Evolutionary conservation across 2,888 invertebrate genomes (phyloP).

Genomic region (Alloplasta piceator): DNA sequence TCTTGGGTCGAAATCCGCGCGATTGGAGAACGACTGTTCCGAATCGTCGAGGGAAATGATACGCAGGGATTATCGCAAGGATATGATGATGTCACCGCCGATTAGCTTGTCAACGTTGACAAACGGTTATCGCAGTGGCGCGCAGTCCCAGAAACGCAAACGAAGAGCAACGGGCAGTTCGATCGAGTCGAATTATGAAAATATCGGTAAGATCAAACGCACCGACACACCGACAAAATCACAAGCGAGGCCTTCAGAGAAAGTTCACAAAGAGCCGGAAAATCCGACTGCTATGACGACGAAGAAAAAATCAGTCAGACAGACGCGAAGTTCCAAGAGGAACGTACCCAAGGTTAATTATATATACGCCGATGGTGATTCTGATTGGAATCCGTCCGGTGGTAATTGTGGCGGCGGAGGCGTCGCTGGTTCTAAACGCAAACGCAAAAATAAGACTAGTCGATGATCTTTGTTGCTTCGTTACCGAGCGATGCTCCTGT

Average conservation of each 20-base stretch:
- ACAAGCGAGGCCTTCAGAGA: conserved; percentile 61
- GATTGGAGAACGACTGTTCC: neutral
- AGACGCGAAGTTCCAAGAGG: conserved; percentile 79
- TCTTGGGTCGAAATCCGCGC: neutral
- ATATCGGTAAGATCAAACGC: conserved; percentile 57
- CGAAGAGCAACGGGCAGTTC: conserved; percentile 49
- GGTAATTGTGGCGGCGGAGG: conserved; percentile 28
- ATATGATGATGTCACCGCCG: conserved; percentile 54
- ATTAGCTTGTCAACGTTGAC: neutral
- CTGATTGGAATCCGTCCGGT: conserved; percentile 79
- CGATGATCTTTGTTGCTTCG: conserved; percentile 76
- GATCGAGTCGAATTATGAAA: conserved; percentile 50
- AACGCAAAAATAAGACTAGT: conserved; percentile 75
- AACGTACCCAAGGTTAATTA: conserved; percentile 80
- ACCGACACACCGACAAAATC: conserved; percentile 52
- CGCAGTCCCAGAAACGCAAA: conserved; percentile 65
- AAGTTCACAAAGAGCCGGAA: conserved; percentile 49
- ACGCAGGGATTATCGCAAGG: conserved; percentile 71
- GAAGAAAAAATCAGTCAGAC: conserved; percentile 66
- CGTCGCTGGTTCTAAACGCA: conserved; percentile 71
- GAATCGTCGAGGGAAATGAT: conserved; percentile 67
- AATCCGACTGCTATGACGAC: conserved; percentile 42
- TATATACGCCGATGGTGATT: conserved; percentile 78
- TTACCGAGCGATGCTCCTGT: conserved; percentile 53
- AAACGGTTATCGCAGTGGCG: conserved; percentile 64